Evolutionary conservation across 2,888 invertebrate genomes (phyloP).

Genomic region (Ophion obscuratus): DNA sequence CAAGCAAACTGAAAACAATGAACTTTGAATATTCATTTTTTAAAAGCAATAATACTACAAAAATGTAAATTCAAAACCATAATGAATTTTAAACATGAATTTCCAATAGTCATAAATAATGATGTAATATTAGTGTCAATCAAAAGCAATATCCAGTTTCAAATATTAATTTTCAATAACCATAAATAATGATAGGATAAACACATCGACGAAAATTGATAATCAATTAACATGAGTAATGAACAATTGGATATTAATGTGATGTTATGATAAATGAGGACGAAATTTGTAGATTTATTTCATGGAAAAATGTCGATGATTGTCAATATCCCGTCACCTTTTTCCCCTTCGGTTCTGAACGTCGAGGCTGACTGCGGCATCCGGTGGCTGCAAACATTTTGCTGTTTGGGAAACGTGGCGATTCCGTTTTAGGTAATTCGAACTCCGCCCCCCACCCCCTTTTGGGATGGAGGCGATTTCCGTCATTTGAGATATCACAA

Average conservation of each 20-base stretch:
- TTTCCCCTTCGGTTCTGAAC: background rate
- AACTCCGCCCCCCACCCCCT: background rate
- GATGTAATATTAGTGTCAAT: background rate
- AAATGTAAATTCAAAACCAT: background rate
- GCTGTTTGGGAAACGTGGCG: background rate
- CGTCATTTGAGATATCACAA: constrained; percentile 22
- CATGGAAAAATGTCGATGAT: background rate
- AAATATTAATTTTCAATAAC: background rate
- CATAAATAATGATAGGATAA: background rate
- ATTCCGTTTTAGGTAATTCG: constrained; percentile 31
- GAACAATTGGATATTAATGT: background rate
- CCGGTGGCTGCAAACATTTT: background rate
- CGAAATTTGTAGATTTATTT: background rate
- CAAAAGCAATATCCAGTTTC: background rate
- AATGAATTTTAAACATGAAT: background rate
- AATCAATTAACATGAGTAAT: background rate
- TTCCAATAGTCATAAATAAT: background rate
- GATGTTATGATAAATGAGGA: background rate
- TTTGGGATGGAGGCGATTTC: background rate
- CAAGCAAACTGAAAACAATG: background rate
- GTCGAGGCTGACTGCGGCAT: background rate
- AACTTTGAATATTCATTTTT: background rate
- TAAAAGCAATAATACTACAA: background rate
- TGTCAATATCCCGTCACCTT: background rate
- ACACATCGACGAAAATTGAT: background rate